Conservation (phyloP, 2,113 vertebrate genomes). For the Halichoerus grypus region DNA sequence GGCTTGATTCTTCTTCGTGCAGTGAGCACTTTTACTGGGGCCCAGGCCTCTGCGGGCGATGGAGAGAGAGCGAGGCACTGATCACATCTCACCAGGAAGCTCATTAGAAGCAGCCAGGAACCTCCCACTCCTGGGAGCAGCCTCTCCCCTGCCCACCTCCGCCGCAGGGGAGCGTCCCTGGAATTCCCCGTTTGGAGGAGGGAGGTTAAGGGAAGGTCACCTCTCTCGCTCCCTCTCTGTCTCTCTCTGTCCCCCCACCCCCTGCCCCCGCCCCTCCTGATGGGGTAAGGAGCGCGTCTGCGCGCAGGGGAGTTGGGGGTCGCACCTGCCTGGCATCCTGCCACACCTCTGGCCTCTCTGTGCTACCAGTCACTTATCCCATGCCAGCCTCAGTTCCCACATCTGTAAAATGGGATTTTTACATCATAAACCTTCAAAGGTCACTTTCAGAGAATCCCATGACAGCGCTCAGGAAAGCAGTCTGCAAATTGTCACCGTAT, state of each 20-base stretch:
- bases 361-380: rapidly evolving
- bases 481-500: rapidly evolving
- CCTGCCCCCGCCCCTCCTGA: rapidly evolving
- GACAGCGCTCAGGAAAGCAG: rapidly evolving
- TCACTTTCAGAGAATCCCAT: rapidly evolving
- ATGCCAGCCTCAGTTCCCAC: not conserved
- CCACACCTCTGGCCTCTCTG: not conserved
- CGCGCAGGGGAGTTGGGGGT: not conserved
- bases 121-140: not conserved
- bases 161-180: rapidly evolving
- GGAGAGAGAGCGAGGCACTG: rapidly evolving
- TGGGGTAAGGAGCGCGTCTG: rapidly evolving
- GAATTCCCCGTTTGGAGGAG: not conserved
- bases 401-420: not conserved
- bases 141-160: not conserved
- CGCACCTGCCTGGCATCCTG: not conserved
- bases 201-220: not conserved
- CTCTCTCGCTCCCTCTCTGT: too few species aligned
- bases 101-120: not conserved
- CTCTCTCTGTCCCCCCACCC: not conserved
- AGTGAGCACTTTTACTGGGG: rapidly evolving
- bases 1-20: rapidly evolving
- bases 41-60: not conserved
- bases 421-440: too few species aligned
- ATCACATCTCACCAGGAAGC: rapidly evolving